These are phyloP conservation scores for Flexamia atlantica DNA, from an alignment of 2,888 invertebrate genomes.

Conservation along the genomic window DNA sequence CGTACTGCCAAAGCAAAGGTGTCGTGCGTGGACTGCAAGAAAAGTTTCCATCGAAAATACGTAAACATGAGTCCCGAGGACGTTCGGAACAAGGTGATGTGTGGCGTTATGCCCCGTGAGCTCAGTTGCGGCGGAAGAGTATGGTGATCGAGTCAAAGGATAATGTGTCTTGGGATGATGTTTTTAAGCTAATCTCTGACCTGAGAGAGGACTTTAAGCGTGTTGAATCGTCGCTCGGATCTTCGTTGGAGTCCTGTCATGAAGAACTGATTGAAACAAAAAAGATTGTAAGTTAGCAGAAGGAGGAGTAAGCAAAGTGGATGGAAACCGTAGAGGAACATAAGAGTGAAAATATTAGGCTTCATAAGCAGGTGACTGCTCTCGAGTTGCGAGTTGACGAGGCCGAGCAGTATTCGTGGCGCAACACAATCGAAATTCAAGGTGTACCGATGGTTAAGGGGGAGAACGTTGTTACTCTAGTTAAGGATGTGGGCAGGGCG, in stretches of 20 bases:
- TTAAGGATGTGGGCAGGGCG: conserved; percentile 35
- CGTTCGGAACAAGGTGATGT: not conserved
- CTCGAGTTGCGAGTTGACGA: conserved; percentile 15
- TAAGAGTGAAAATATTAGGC: conserved; percentile 1
- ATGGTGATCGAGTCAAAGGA: not conserved
- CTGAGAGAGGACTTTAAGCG: not conserved
- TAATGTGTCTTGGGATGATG: not conserved
- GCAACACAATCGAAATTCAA: conserved; percentile 34
- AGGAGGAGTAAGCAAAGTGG: not conserved
- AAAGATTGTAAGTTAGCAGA: not conserved
- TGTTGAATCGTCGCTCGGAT: not conserved
- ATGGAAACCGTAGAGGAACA: not conserved
- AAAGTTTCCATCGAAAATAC: not conserved
- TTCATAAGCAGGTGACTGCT: not conserved
- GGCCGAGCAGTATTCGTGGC: conserved; percentile 29
- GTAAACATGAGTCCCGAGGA: not conserved
- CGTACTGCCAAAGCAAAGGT: not conserved
- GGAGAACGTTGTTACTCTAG: not conserved
- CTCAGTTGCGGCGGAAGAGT: not conserved
- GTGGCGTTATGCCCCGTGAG: not conserved
- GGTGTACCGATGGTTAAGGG: conserved; percentile 18
- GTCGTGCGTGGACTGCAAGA: not conserved
- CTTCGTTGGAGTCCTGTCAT: not conserved
- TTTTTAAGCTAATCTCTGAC: not conserved
- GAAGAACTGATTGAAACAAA: not conserved